Evolutionary conservation across 1,140 invertebrate species (phyloP), one percentile per base, ranked within the genome.

Genomic region (Eumaeus atala): DNA sequence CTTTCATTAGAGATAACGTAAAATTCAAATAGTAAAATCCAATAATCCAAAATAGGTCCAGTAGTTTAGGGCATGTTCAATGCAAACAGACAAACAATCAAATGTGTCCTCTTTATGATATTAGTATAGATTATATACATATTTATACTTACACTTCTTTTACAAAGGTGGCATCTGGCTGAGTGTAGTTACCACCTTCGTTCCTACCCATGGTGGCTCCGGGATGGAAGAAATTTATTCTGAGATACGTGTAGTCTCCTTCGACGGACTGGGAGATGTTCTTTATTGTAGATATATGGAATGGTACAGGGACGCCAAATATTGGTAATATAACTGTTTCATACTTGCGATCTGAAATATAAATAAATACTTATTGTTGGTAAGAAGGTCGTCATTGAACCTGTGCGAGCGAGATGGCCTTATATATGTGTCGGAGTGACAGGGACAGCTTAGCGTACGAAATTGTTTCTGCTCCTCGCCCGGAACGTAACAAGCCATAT

Each of bases 141-240:
- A 44, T 8, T 1, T 9, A 9, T 9, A 91, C 93, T 92, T 88
- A 96, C 94, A 99, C 93, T 93, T 99, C 98, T 90, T 99, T 99
- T 5, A 99, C 91, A 83, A 98, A 99, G 9, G 96, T 98, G 5
- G 97, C 96, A 85, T 99, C 96, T 0, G 97, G 96, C 72, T 98
- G 95, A 1, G 96, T 93, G 78, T 97, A 99, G 17, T 92, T 90
- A 12, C 93, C 93, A 11, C 95, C 95, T 77, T 98, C 97, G 70
- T 95, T 96, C 60, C 95, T 92, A 1, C 96, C 97, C 90, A 99
- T 95, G 3, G 96, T 95, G 9, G 96, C 95, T 9, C 98, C 98
- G 21, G 98, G 98, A 88, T 99, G 97, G 83, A 98, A 98, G 84
- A 99, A 99, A 85, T 99, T 99, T 66, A 99, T 96, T 77, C 98